phyloP scores from a whole-genome alignment of 2,113 vertebrate species.

The Peucedramus taeniatus region DNA sequence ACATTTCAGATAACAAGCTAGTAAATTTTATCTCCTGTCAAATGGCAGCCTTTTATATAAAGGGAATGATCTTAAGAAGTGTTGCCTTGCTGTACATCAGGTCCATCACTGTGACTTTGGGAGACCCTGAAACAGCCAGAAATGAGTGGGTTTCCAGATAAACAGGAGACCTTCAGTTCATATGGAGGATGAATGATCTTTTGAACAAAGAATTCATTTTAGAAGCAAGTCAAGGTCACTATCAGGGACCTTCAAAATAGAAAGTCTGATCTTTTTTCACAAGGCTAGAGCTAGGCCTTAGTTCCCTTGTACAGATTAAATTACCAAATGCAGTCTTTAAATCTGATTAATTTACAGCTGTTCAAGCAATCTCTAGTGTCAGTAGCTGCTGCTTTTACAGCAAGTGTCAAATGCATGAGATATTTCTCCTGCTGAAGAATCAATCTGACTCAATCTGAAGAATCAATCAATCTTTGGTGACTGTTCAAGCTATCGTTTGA shows the following conservation, averaged over 20 bases:
- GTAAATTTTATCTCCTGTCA: conserved; percentile 42
- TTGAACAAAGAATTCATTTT: conserved; percentile 40
- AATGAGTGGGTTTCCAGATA: not conserved
- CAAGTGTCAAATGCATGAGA: conserved; percentile 23
- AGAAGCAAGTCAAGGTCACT: conserved; percentile 34
- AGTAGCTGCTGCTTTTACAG: conserved; percentile 20
- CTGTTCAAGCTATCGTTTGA: not conserved
- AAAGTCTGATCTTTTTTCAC: not conserved
- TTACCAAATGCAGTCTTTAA: conserved; percentile 36
- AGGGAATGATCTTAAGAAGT: not conserved
- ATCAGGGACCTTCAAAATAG: not conserved
- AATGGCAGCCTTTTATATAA: not conserved
- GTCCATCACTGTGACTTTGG: not conserved
- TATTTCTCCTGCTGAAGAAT: conserved; percentile 40
- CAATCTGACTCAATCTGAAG: not conserved
- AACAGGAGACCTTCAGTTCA: conserved; percentile 6
- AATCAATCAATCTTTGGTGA: conserved; percentile 21
- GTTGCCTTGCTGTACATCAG: conserved; percentile 12
- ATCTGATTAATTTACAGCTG: conserved; percentile 57
- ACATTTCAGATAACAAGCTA: not conserved
- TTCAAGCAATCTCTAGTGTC: conserved; percentile 10
- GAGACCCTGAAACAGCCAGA: conserved; percentile 10
- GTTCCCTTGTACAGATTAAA: conserved; percentile 22
- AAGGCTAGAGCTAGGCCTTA: not conserved
- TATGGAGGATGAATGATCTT: conserved; percentile 1